Base-by-base conservation (phyloP, 1,140 invertebrate genomes). In the Batillaria attramentaria region DNA sequence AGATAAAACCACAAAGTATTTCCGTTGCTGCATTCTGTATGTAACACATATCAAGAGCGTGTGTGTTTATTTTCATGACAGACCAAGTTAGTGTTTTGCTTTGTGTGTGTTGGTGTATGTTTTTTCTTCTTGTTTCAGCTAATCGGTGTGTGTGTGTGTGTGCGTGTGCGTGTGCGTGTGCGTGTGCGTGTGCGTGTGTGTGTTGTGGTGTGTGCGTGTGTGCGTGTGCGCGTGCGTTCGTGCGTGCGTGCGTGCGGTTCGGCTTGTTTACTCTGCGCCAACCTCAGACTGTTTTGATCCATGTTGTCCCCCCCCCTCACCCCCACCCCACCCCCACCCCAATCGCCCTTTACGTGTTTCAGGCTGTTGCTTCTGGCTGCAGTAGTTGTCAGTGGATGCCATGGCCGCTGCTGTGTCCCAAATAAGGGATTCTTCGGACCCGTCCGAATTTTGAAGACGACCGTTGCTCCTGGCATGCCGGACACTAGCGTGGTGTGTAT, bases 391-490 rank as follows among this genome's bases (percentile, higher is more conserved):
- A n/a, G 6, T 4, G 57, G 8, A 28, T 60, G 57, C 31, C 31
- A 60, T 28, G 57, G 57, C n/a, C n/a, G n/a, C 6, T 60, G 57
- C 57, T 60, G 57, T 60, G 57, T 60, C 5, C 57, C 57, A 6
- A 60, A n/a, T n/a, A n/a, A 60, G 57, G 24, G 8, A n/a, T 60
- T 60, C 57, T 60, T 60, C 57, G 57, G 57, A 6, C 57, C 57
- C 31, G 57, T 60, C 24, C 57, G 57, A 28, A 28, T 60, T n/a
- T 5, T 60, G 6, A 20, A 28, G 20, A 10, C 57, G 6, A 60
- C 57, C 8, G 57, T 60, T 20, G 24, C 57, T n/a, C 57, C 6
- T 4, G 57, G 6, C 24, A 60, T 60, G 57, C 57, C 57, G 4
- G 57, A 60, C 57, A 60, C 57, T 24, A 60, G 57, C 31, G 57